These are phyloP conservation scores for Plestiodon gilberti DNA, from an alignment of 2,113 vertebrate species.

Conservation along the genomic window DNA sequence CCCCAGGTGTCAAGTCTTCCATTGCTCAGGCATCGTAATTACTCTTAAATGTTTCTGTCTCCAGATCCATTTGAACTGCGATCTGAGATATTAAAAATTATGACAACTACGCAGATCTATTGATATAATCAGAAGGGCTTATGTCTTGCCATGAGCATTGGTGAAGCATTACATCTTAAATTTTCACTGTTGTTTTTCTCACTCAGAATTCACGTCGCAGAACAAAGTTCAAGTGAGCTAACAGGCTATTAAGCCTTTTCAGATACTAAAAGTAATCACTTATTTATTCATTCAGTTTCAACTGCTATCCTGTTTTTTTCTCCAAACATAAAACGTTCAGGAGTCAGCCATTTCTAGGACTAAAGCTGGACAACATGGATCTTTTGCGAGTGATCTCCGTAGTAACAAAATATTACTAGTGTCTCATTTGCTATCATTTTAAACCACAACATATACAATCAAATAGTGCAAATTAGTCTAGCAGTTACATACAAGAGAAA, in stretches of 20 bases:
- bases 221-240: background rate
- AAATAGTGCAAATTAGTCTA: constrained; percentile 59
- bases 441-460: background rate
- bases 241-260: too few relatives aligned
- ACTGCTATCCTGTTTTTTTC: background rate
- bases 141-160: background rate
- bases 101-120: background rate
- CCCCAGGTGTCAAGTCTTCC: background rate
- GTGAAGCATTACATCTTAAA: background rate
- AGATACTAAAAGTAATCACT: background rate
- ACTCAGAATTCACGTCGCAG: background rate
- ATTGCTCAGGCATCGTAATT: background rate
- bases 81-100: background rate
- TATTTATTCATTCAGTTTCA: background rate
- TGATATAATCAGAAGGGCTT: too few relatives aligned
- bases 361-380: background rate
- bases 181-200: background rate
- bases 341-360: background rate
- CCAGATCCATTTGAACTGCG: background rate
- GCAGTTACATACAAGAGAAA: constrained; percentile 87
- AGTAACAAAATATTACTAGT: background rate
- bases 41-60: background rate
- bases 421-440: background rate
- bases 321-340: background rate
- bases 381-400: background rate